Conservation (phyloP, 37 sponge, comb jelly and placozoan genomes). For the Mnemiopsis leidyi region DNA sequence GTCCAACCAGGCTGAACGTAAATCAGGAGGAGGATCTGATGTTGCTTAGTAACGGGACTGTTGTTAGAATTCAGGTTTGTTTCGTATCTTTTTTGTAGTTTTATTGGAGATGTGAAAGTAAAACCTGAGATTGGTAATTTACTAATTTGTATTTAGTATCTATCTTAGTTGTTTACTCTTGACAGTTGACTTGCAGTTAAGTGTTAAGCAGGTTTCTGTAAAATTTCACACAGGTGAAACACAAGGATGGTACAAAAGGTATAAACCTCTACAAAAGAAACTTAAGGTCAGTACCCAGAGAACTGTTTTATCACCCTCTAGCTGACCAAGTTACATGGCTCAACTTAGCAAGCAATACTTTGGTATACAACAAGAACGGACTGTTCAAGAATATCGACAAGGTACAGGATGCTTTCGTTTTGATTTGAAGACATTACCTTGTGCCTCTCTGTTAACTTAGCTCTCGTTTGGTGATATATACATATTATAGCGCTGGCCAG, state of each 20-base stretch:
- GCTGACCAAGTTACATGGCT: slow-evolving; percentile 24
- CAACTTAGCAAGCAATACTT: slow-evolving; percentile 4
- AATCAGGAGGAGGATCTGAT: background rate
- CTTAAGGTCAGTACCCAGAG: slow-evolving; percentile 3
- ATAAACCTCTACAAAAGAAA: slow-evolving; percentile 54
- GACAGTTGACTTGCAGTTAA: too few relatives aligned
- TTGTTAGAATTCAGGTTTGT: slow-evolving; percentile 33
- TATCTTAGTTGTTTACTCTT: too few relatives aligned
- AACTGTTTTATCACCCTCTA: slow-evolving; percentile 44
- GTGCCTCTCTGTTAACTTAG: too few relatives aligned
- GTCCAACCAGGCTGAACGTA: background rate
- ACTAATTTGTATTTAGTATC: too few relatives aligned
- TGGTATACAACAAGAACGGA: slow-evolving; percentile 52
- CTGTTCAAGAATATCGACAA: slow-evolving; percentile 43
- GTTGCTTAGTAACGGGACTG: slow-evolving; percentile 1
- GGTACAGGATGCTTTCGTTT: too few relatives aligned
- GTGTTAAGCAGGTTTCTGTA: too few relatives aligned
- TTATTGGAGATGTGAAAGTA: too few relatives aligned
- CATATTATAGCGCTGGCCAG: too few relatives aligned
- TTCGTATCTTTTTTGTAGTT: too few relatives aligned
- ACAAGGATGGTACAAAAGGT: slow-evolving; percentile 9
- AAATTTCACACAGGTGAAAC: slow-evolving; percentile 29
- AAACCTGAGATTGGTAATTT: too few relatives aligned
- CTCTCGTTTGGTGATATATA: too few relatives aligned
- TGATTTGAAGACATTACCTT: too few relatives aligned